Conservation (phyloP, 1,140 invertebrate species). For the Drosophila burlai region DNA sequence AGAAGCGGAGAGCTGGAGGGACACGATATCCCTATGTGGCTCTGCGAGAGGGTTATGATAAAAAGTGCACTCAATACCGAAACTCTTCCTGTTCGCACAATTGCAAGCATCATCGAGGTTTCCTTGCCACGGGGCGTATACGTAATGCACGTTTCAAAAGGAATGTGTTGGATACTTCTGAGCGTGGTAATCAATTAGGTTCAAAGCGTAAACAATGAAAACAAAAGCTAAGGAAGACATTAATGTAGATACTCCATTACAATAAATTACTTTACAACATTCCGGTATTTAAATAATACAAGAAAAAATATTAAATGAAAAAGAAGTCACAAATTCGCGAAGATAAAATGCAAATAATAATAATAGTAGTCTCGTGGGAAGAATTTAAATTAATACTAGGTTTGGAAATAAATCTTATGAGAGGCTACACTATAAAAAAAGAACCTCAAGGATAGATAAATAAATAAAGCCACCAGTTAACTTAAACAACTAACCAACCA, state of each 20-base stretch:
- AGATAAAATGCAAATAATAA: not conserved
- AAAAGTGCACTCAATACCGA: conserved; percentile 27
- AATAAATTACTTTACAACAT: too few relatives aligned
- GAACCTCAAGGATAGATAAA: too few relatives aligned
- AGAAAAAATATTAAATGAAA: too few relatives aligned
- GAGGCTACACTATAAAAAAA: too few relatives aligned
- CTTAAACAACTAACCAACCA: not conserved
- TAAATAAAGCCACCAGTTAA: too few relatives aligned
- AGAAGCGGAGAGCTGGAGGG: conserved; percentile 1
- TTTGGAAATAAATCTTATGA: too few relatives aligned
- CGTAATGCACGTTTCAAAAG: conserved; percentile 23
- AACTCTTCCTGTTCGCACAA: conserved; percentile 42
- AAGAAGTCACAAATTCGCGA: not conserved
- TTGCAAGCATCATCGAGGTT: conserved; percentile 57
- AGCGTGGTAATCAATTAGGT: not conserved
- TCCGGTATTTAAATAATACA: too few relatives aligned
- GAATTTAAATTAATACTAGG: too few relatives aligned
- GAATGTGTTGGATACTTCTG: not conserved
- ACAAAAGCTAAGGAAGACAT: not conserved
- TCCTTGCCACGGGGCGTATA: conserved; percentile 46
- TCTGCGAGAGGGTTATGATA: conserved; percentile 11
- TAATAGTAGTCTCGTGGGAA: too few relatives aligned
- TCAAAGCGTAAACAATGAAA: not conserved
- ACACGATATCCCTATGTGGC: conserved; percentile 6
- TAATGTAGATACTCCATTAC: too few relatives aligned